These are phyloP conservation scores for Lamellibrachia columna DNA, from an alignment of 2,888 invertebrate genomes.

Conservation along the genomic window DNA sequence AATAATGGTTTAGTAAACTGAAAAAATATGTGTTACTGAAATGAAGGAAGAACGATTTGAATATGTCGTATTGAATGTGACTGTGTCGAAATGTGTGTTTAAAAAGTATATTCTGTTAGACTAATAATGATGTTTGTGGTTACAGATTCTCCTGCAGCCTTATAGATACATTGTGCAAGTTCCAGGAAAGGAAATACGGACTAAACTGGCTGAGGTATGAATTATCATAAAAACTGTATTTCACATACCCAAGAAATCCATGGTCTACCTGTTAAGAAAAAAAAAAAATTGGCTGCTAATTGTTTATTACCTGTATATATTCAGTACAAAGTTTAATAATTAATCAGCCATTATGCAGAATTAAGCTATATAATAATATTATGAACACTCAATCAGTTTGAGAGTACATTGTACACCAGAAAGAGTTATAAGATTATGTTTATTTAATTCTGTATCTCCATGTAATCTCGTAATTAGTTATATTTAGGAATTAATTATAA, in stretches of 20 bases:
- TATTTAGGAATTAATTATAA: neutral
- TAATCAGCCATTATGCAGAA: neutral
- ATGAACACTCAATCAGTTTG: too few species aligned
- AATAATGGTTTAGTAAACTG: too few species aligned
- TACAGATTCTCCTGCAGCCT: constrained; percentile 70
- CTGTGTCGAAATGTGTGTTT: too few species aligned
- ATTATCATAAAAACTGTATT: constrained; percentile 35
- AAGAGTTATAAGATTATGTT: too few species aligned
- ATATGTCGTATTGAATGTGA: too few species aligned
- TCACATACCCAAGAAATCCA: neutral
- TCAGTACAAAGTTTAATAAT: constrained; percentile 7
- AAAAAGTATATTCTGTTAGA: neutral
- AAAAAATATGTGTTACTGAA: too few species aligned
- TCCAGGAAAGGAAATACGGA: constrained; percentile 91
- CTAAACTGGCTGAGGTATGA: constrained; percentile 75
- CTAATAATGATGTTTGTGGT: constrained; percentile 25
- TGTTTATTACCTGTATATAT: neutral
- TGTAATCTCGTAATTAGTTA: too few species aligned
- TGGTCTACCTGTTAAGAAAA: neutral
- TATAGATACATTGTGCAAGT: constrained; percentile 91
- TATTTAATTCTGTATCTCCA: too few species aligned
- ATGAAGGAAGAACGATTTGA: too few species aligned
- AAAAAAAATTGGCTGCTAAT: neutral
- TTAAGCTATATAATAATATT: neutral
- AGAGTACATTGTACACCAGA: too few species aligned